Evolutionary conservation across 2,888 invertebrate species (phyloP).

Genomic region (Odontocerum albicorne): DNA sequence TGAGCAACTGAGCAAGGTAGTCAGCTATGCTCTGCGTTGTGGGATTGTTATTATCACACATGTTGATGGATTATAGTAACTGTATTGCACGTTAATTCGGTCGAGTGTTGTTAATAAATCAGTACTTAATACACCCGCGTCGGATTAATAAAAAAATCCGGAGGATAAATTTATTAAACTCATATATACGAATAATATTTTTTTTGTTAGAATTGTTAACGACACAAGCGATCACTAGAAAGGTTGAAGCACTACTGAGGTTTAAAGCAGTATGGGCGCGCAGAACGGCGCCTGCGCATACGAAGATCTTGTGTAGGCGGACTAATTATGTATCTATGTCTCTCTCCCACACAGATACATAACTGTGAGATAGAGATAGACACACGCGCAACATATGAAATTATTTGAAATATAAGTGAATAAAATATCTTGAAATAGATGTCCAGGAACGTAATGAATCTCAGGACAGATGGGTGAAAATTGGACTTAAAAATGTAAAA

Average conservation of each 20-base stretch:
- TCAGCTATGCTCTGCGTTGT: slow-evolving; percentile 97
- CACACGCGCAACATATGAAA: slow-evolving; percentile 23
- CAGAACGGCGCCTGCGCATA: slow-evolving; percentile 48
- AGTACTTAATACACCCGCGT: slow-evolving; percentile 36
- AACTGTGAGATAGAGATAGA: slow-evolving; percentile 11
- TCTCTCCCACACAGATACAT: slow-evolving; percentile 43
- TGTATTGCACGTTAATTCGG: slow-evolving; percentile 50
- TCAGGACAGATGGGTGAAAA: slow-evolving; percentile 3
- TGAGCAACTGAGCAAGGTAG: slow-evolving; percentile 99
- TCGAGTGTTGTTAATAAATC: slow-evolving; percentile 40
- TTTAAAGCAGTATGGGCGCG: slow-evolving; percentile 16
- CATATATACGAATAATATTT: slow-evolving; percentile 25
- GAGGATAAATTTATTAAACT: slow-evolving; percentile 21
- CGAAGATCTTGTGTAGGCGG: slow-evolving; percentile 54
- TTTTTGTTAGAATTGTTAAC: slow-evolving; percentile 57
- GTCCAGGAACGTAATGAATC: slow-evolving; percentile 30
- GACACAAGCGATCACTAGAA: slow-evolving; percentile 45
- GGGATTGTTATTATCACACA: slow-evolving; percentile 62
- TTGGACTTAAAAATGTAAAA: too few species aligned
- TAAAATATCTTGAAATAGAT: slow-evolving; percentile 33
- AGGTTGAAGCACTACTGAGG: slow-evolving; percentile 26
- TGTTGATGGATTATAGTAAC: slow-evolving; percentile 47
- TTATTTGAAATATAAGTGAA: slow-evolving; percentile 30
- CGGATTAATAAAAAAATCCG: slow-evolving; percentile 16
- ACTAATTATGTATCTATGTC: slow-evolving; percentile 49